phyloP scores from a whole-genome alignment of 2,113 vertebrate species.

The Neodontobutis hainanensis region DNA sequence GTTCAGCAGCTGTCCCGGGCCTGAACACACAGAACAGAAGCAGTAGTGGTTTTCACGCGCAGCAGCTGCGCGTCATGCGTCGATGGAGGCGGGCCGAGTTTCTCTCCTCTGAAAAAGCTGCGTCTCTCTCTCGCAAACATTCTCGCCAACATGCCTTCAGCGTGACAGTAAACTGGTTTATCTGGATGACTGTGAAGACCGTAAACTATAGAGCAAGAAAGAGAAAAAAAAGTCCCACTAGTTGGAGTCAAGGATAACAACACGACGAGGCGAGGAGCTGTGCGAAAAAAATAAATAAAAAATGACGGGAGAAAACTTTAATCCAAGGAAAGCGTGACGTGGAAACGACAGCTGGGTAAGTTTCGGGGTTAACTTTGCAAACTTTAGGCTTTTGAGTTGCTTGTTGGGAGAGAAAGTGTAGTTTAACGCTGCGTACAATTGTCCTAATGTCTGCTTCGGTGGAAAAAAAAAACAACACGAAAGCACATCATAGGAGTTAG shows the following conservation, averaged over 20 bases:
- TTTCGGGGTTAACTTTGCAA: not conserved
- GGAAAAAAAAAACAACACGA: not conserved
- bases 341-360: constrained; percentile 27
- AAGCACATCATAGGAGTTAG: not conserved
- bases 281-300: not conserved
- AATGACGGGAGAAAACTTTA: constrained; percentile 28
- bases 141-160: constrained; percentile 60
- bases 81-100: constrained; percentile 52
- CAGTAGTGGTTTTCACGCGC: not conserved
- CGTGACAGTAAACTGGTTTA: constrained; percentile 72
- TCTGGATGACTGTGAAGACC: constrained; percentile 27
- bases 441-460: not conserved
- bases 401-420: not conserved
- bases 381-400: not conserved
- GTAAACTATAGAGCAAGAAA: not conserved
- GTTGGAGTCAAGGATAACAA: not conserved
- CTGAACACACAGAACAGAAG: no score
- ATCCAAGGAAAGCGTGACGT: constrained; percentile 12
- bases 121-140: constrained; percentile 17
- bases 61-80: no score
- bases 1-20: not conserved
- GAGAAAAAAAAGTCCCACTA: no score
- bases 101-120: constrained; percentile 7
- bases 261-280: not conserved
- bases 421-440: constrained; percentile 7